Base-by-base conservation (phyloP, 2,888 invertebrate genomes). In the Pyrgus malvae region DNA sequence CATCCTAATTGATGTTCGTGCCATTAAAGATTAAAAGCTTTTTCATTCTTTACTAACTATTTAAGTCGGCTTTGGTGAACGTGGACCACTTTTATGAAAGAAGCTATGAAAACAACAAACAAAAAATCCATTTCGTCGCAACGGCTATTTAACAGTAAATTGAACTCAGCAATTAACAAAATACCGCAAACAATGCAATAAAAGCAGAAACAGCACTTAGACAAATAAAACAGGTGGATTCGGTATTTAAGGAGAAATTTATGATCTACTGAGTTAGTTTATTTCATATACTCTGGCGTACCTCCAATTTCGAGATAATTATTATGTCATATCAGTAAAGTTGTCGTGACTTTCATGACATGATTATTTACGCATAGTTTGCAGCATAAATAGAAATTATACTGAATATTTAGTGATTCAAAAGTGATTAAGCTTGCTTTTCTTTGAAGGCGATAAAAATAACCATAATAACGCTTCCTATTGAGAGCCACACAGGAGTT, bases 251-350 rank as follows among this genome's bases (percentile, higher is more conserved):
- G 6, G 21, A 25, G 4, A 35, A 35, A 50, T 42, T 50, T 42
- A 50, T 25, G 23, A 50, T 35, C 31, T 23, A 50, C 23, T 25
- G 42, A 33, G 33, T 33, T 14, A 11, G 17, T 41, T 33, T 33
- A 42, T 42, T 41, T 42, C 25, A 35, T 42, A 17, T 11, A 16
- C 23, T 35, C 16, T 50, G 50, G 50, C 50, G 7, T 25, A 17
- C 33, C 11, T 42, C 50, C 50, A 50, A 42, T 41, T 21, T 11
- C 17, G 8, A 35, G 23, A 42, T 50, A 42, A 50, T 50, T 42
- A 50, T 50, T 33, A n/a, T 50, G 42, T 50, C 42, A 35, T 35
- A 23, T 21, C 9, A 42, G 42, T 31, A 45, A 41, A 42, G 42
- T 50, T 35, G 33, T 42, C 23, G 1, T 12, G 40, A 49, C 31